phyloP scores from a whole-genome alignment of 2,888 invertebrate genomes.

The Digitonthophagus gazella region DNA sequence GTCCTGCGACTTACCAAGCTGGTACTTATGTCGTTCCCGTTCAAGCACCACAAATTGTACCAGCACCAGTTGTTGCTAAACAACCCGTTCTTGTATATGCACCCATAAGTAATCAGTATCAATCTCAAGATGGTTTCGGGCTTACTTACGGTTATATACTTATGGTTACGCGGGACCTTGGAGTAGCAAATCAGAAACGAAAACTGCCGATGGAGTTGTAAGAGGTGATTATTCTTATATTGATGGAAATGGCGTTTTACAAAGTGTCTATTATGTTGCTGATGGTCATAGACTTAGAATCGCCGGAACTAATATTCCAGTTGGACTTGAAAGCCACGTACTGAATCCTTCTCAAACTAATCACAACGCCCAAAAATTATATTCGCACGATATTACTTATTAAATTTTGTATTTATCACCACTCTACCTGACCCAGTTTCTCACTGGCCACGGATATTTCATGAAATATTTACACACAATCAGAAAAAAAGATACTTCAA shows the following conservation, averaged over 20 bases:
- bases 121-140: conserved; percentile 53
- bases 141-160: no score
- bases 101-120: conserved; percentile 46
- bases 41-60: no score
- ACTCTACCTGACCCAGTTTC: no score
- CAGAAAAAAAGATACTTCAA: no score
- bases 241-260: conserved; percentile 64
- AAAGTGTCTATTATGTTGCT: conserved; percentile 64
- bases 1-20: conserved; percentile 37
- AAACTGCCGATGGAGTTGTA: conserved; percentile 60
- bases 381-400: conserved; percentile 23
- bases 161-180: conserved; percentile 65
- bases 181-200: conserved; percentile 63
- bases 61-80: conserved; percentile 17
- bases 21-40: conserved; percentile 37
- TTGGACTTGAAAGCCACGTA: conserved; percentile 36
- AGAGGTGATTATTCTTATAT: conserved; percentile 68
- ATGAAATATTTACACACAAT: no score
- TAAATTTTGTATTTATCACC: no score
- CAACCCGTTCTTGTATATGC: conserved; percentile 21
- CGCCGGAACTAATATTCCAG: conserved; percentile 63
- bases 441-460: no score
- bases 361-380: conserved; percentile 19
- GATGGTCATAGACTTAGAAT: conserved; percentile 67
- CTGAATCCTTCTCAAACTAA: conserved; percentile 24